These are phyloP conservation scores for Melanchra persicariae DNA, from an alignment of 2,888 invertebrate species.

Conservation along the genomic window DNA sequence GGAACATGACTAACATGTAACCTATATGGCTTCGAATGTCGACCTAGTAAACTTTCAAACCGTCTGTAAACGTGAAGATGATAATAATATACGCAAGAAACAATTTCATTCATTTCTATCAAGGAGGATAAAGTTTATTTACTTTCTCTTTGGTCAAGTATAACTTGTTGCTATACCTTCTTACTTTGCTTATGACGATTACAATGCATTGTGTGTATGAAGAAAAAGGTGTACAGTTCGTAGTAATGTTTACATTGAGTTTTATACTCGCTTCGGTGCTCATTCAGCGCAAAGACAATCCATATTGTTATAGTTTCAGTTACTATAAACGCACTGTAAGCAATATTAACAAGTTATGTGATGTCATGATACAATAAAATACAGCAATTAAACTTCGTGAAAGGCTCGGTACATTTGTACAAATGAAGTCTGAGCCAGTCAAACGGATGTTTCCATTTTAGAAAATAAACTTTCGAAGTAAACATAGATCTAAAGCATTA, in stretches of 20 bases:
- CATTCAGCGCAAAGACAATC: conserved; percentile 55
- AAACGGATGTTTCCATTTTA: conserved; percentile 44
- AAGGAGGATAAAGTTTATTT: conserved; percentile 30
- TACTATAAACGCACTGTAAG: conserved; percentile 24
- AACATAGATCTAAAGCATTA: conserved; percentile 48
- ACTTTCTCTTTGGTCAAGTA: conserved; percentile 51
- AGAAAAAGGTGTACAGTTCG: conserved; percentile 43
- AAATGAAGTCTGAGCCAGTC: conserved; percentile 19
- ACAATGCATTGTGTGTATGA: conserved; percentile 17
- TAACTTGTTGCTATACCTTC: background rate
- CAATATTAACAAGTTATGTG: conserved; percentile 6
- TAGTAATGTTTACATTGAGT: conserved; percentile 41
- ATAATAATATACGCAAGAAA: conserved; percentile 39
- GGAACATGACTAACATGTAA: conserved; percentile 55
- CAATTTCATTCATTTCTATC: conserved; percentile 30
- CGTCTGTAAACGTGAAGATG: conserved; percentile 25
- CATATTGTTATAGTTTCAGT: conserved; percentile 50
- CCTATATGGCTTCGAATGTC: conserved; percentile 56
- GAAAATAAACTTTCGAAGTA: conserved; percentile 59
- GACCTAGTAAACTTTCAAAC: conserved; percentile 57
- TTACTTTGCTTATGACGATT: conserved; percentile 10
- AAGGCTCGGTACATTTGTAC: background rate
- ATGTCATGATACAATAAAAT: conserved; percentile 17
- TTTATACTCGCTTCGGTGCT: conserved; percentile 45
- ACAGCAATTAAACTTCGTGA: background rate